Evolutionary conservation across 2,113 vertebrate genomes (phyloP).

Genomic region (Bucco capensis): DNA sequence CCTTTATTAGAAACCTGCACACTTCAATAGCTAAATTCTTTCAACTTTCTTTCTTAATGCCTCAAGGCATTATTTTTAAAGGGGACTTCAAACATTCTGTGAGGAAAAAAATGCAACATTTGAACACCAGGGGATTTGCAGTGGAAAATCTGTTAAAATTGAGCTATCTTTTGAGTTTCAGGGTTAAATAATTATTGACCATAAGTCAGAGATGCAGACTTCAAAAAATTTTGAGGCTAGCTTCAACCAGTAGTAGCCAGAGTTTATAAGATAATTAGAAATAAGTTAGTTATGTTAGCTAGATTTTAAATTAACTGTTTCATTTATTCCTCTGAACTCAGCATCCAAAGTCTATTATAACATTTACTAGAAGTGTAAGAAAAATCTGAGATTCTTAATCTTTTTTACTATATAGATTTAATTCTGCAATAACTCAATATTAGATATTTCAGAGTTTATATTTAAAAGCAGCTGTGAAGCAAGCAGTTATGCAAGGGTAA

Average conservation of each 20-base stretch:
- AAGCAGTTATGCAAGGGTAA: conserved; percentile 28
- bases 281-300: neutral
- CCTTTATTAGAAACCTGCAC: conserved; percentile 68
- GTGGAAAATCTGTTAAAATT: conserved; percentile 56
- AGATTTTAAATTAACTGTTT: conserved; percentile 2
- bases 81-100: conserved; percentile 70
- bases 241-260: conserved; percentile 16
- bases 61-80: conserved; percentile 79
- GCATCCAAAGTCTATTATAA: neutral
- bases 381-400: conserved; percentile 35
- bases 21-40: conserved; percentile 73
- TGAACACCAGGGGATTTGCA: conserved; percentile 66
- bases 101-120: conserved; percentile 52
- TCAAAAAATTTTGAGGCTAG: conserved; percentile 40
- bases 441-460: conserved; percentile 34
- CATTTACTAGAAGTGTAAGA: neutral
- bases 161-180: conserved; percentile 50
- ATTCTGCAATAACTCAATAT: conserved; percentile 15
- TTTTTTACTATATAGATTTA: conserved; percentile 14
- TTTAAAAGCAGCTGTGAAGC: conserved; percentile 53
- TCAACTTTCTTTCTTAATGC: conserved; percentile 77
- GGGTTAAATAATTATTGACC: conserved; percentile 45
- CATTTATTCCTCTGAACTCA: neutral
- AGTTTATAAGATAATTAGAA: neutral
- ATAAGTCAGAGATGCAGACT: conserved; percentile 12